phyloP scores from a whole-genome alignment of 2,113 vertebrate genomes.

The Chloropsis hardwickii region DNA sequence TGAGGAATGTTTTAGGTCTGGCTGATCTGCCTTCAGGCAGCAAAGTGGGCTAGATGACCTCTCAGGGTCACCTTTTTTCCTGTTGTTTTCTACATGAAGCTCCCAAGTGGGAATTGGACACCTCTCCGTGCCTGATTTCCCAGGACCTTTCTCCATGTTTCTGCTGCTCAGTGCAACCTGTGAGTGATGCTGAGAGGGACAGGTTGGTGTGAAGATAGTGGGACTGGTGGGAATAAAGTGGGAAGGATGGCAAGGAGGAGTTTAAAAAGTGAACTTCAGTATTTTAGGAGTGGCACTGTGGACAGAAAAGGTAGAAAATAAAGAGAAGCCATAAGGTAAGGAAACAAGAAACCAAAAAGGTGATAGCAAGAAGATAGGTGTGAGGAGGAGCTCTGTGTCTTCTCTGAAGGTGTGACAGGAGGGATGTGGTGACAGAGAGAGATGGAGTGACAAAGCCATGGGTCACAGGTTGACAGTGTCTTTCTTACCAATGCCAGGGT shows the following conservation, averaged over 20 bases:
- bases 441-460: not conserved
- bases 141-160: not conserved
- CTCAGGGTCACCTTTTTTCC: not conserved
- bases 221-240: not conserved
- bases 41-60: not conserved
- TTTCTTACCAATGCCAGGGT: not conserved
- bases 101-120: not conserved
- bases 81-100: not conserved
- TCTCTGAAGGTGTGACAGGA: not conserved
- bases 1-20: conserved; percentile 30
- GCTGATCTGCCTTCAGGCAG: conserved; percentile 28
- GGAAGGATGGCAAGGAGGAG: not conserved
- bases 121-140: not conserved
- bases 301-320: not conserved
- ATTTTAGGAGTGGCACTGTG: not conserved
- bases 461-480: not conserved
- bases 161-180: not conserved
- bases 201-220: not conserved
- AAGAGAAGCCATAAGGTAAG: not conserved
- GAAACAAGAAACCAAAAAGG: not conserved
- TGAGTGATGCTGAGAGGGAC: not conserved
- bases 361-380: not conserved
- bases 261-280: not conserved
- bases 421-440: not conserved
- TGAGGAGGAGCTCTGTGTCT: not conserved